Evolutionary conservation across 1,140 invertebrate genomes (phyloP).

Genomic region (Drosophila santomea): DNA sequence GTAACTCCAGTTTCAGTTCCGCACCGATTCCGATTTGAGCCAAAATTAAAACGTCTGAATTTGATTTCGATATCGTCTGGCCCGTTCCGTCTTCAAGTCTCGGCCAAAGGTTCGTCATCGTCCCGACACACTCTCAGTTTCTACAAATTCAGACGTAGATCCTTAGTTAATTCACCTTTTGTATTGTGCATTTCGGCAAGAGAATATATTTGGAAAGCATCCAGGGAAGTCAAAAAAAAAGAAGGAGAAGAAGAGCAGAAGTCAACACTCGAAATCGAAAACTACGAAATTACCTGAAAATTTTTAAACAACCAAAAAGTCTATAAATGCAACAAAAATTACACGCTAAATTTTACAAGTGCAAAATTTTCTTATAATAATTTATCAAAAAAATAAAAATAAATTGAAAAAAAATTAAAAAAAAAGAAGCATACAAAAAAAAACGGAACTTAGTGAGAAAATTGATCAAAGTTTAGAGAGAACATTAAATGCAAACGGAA

Average conservation of each 20-base stretch:
- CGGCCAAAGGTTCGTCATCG: constrained; percentile 66
- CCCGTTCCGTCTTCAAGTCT: constrained; percentile 74
- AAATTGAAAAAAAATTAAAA: constrained; percentile 35
- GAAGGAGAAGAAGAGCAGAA: constrained; percentile 30
- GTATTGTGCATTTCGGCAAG: constrained; percentile 70
- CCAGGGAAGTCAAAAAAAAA: constrained; percentile 29
- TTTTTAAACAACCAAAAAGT: constrained; percentile 71
- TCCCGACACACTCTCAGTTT: constrained; percentile 70
- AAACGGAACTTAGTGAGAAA: constrained; percentile 42
- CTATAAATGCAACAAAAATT: constrained; percentile 62
- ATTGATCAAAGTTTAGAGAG: constrained; percentile 42
- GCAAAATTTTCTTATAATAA: constrained; percentile 75
- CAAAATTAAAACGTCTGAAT: constrained; percentile 83
- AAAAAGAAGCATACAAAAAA: constrained; percentile 26
- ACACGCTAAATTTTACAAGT: constrained; percentile 72
- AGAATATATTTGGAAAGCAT: constrained; percentile 55
- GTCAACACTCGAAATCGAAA: constrained; percentile 61
- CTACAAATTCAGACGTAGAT: constrained; percentile 82
- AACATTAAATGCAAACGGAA: constrained; percentile 55
- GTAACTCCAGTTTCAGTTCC: constrained; percentile 64
- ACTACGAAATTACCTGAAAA: constrained; percentile 84
- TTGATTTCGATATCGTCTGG: constrained; percentile 66
- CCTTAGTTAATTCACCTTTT: constrained; percentile 67
- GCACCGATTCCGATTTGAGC: constrained; percentile 75
- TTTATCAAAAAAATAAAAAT: constrained; percentile 56